These are phyloP conservation scores for Lucilia cuprina DNA, from an alignment of 1,140 invertebrate genomes.

Conservation along the genomic window DNA sequence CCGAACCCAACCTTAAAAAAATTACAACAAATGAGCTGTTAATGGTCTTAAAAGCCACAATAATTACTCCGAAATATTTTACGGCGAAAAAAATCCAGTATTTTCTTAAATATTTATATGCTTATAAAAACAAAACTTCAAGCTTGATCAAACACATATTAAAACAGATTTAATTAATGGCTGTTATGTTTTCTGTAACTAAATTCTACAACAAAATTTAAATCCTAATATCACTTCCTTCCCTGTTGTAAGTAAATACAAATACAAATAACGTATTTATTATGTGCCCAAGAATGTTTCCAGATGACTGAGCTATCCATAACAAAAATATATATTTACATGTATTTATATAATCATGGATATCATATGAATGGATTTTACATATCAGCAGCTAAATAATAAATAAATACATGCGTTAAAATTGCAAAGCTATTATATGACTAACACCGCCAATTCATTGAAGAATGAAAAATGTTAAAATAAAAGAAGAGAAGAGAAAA, in stretches of 20 bases:
- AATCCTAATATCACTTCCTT: background rate
- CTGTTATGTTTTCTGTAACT: background rate
- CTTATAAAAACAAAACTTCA: background rate
- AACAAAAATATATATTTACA: background rate
- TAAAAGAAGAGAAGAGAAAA: too few relatives aligned
- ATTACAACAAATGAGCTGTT: background rate
- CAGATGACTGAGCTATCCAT: conserved; percentile 21
- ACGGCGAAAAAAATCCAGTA: background rate
- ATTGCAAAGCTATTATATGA: too few relatives aligned
- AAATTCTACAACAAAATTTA: background rate
- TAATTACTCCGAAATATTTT: background rate
- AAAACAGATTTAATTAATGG: background rate
- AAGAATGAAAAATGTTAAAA: too few relatives aligned
- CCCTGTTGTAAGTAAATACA: too few relatives aligned
- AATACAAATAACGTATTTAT: background rate
- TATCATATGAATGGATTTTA: too few relatives aligned
- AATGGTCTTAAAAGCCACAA: background rate
- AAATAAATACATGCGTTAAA: too few relatives aligned
- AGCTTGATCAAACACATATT: background rate
- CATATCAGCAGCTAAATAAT: too few relatives aligned
- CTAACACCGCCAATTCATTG: too few relatives aligned
- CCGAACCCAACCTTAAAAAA: background rate
- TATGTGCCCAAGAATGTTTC: conserved; percentile 17
- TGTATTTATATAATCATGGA: background rate
- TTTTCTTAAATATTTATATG: background rate